Evolutionary conservation across 2,797 vertebrate species (phyloP).

Genomic region (Paramormyrops hopkinsi): DNA sequence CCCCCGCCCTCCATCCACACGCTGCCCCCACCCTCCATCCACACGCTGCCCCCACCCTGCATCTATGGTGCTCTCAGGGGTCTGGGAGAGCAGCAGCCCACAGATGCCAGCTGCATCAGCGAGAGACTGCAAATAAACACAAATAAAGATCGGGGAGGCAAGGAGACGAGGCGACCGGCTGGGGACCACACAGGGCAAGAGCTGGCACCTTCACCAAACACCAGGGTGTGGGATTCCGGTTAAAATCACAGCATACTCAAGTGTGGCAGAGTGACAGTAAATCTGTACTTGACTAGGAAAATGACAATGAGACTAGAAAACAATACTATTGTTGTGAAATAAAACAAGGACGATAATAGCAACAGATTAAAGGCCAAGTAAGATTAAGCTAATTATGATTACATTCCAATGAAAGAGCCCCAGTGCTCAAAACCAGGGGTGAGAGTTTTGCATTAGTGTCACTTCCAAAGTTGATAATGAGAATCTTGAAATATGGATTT

Average conservation of each 20-base stretch:
- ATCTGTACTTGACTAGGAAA: neutral
- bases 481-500: neutral
- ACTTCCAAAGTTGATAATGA: neutral
- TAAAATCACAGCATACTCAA: neutral
- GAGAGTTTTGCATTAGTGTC: neutral
- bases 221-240: neutral
- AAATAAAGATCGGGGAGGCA: slow-evolving; percentile 17
- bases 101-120: slow-evolving; percentile 31
- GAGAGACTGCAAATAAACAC: slow-evolving; percentile 28
- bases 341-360: neutral
- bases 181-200: neutral
- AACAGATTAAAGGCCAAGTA: neutral
- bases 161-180: neutral
- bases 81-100: neutral
- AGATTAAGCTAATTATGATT: neutral
- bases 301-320: neutral
- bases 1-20: too few relatives aligned
- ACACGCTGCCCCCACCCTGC: neutral
- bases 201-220: neutral
- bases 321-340: neutral
- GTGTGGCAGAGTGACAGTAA: neutral
- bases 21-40: neutral
- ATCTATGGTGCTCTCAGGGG: neutral
- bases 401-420: neutral
- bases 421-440: neutral